Conservation (phyloP, 2,113 vertebrate genomes). For the Pseudorectes ferrugineus region DNA sequence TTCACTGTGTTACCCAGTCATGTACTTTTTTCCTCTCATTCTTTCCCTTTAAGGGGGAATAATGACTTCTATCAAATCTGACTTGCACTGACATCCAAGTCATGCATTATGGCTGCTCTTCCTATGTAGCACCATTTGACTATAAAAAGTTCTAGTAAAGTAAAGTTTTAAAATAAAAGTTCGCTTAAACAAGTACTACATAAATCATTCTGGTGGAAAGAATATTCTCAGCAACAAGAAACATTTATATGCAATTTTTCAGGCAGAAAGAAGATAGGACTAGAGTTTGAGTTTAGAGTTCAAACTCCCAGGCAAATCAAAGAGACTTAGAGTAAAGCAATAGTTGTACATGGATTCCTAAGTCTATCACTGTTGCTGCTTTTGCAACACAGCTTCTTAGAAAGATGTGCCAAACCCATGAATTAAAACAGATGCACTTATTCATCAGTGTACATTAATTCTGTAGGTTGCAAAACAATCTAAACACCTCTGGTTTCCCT, state of each 20-base stretch:
- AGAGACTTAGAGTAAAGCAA: background rate
- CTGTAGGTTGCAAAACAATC: background rate
- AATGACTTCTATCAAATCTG: background rate
- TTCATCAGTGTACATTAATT: background rate
- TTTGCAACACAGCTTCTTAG: background rate
- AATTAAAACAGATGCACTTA: background rate
- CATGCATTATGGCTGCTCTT: background rate
- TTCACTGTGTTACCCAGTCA: background rate
- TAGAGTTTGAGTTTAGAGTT: background rate
- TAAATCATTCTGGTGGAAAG: background rate
- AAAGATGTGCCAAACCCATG: background rate
- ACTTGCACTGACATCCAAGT: background rate
- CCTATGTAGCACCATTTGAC: background rate
- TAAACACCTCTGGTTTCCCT: background rate
- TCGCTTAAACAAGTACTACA: background rate
- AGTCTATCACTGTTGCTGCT: background rate
- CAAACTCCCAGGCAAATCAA: background rate
- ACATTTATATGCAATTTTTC: background rate
- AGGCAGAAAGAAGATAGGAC: background rate
- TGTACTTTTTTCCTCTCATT: background rate
- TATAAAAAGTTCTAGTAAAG: background rate
- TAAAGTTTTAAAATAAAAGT: background rate
- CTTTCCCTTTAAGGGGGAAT: background rate
- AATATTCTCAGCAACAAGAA: background rate
- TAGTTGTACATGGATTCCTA: background rate